phyloP scores from a whole-genome alignment of 2,113 vertebrate species.

The Tetrax tetrax region DNA sequence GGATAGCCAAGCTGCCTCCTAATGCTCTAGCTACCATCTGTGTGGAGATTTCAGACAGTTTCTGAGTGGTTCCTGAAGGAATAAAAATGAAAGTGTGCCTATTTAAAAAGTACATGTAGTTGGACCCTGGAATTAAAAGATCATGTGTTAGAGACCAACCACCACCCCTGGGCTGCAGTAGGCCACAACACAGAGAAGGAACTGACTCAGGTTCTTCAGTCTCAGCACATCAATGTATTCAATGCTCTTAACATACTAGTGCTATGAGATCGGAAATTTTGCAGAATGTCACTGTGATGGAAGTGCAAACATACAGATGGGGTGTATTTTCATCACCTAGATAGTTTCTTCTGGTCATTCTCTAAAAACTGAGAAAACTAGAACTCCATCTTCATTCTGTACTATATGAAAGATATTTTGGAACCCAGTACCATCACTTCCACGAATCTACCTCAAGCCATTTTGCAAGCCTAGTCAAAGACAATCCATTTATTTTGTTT shows the following conservation, averaged over 20 bases:
- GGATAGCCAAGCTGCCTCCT: neutral
- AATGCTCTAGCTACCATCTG: neutral
- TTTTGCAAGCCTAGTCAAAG: neutral
- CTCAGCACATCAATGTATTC: neutral
- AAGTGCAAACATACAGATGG: neutral
- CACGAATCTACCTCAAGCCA: neutral
- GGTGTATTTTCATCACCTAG: neutral
- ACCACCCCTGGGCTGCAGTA: neutral
- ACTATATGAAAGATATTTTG: neutral
- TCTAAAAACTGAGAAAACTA: neutral
- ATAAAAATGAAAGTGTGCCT: neutral
- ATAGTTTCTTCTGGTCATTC: neutral
- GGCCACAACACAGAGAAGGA: neutral
- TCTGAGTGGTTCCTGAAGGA: neutral
- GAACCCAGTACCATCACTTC: neutral
- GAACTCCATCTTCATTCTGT: neutral
- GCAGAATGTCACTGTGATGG: neutral
- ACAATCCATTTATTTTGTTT: neutral
- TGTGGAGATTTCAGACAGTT: neutral
- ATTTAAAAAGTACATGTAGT: neutral
- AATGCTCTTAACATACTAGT: neutral
- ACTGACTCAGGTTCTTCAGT: neutral
- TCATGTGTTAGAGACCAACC: neutral
- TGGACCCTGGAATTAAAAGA: neutral
- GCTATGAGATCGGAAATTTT: neutral